These are phyloP conservation scores for Ochropleura leucogaster DNA, from an alignment of 2,888 invertebrate genomes.

Conservation along the genomic window DNA sequence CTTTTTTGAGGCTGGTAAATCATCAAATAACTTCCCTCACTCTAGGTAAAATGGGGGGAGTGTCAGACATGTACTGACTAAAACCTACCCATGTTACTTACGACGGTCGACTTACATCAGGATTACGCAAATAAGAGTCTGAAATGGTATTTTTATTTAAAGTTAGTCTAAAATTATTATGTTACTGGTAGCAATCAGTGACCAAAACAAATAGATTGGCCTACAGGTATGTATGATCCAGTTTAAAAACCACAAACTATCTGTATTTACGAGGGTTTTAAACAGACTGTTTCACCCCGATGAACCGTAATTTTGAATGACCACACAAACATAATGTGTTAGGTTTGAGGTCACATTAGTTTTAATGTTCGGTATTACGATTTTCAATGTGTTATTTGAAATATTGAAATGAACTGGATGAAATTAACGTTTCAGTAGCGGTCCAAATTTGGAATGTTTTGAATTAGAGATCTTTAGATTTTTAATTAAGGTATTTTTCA, in stretches of 20 bases:
- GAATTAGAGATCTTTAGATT: not conserved
- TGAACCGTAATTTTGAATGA: slow-evolving; percentile 33
- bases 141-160: too few relatives aligned
- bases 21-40: too few relatives aligned
- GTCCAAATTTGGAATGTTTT: not conserved
- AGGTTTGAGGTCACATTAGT: not conserved
- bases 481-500: not conserved
- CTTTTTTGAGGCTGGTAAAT: too few relatives aligned
- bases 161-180: not conserved
- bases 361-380: slow-evolving; percentile 11
- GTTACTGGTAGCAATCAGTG: not conserved
- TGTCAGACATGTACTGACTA: too few relatives aligned
- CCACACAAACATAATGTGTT: slow-evolving; percentile 23
- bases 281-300: not conserved
- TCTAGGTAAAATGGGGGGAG: too few relatives aligned
- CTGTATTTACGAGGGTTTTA: slow-evolving; percentile 42
- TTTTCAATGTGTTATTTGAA: slow-evolving; percentile 5
- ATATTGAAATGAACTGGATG: not conserved
- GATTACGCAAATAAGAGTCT: too few relatives aligned
- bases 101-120: too few relatives aligned
- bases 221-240: slow-evolving; percentile 4
- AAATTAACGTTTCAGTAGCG: not conserved
- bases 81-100: too few relatives aligned
- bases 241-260: slow-evolving; percentile 35
- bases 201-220: slow-evolving; percentile 9